phyloP scores from a whole-genome alignment of 2,797 vertebrate species.

The Eidolon dupreanum region DNA sequence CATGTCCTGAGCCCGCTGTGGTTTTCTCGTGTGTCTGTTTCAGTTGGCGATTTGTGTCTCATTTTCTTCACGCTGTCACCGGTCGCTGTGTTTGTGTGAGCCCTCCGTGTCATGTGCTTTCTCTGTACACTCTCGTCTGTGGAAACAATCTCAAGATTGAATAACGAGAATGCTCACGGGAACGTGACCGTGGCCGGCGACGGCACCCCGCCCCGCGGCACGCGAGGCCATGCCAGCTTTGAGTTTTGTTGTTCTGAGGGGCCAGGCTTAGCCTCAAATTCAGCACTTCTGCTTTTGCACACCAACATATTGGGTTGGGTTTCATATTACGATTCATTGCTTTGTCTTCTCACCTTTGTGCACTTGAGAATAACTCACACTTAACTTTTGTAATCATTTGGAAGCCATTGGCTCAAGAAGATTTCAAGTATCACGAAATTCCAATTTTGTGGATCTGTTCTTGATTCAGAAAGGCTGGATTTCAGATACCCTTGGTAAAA shows the following conservation, averaged over 20 bases:
- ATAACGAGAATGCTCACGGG: constrained; percentile 81
- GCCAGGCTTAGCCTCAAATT: neutral
- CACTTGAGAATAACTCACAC: constrained; percentile 29
- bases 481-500: constrained; percentile 50
- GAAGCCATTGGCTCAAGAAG: constrained; percentile 28
- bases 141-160: constrained; percentile 95
- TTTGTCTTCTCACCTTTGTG: neutral
- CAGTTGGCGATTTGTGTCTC: constrained; percentile 73
- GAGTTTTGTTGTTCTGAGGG: constrained; percentile 85
- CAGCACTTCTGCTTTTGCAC: neutral
- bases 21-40: constrained; percentile 70
- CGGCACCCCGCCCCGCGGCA: constrained; percentile 27
- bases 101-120: constrained; percentile 86
- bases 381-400: constrained; percentile 53
- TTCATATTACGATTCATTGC: neutral
- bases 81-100: constrained; percentile 85
- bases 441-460: constrained; percentile 69
- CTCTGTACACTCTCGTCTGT: constrained; percentile 84
- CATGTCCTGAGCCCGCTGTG: constrained; percentile 88
- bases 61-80: constrained; percentile 87
- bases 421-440: constrained; percentile 45
- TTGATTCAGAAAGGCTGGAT: constrained; percentile 39
- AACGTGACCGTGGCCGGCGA: too few species aligned
- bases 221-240: constrained; percentile 77
- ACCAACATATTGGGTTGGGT: constrained; percentile 4